Conservation (phyloP, 2,888 invertebrate species). For the Epicampocera succincta region DNA sequence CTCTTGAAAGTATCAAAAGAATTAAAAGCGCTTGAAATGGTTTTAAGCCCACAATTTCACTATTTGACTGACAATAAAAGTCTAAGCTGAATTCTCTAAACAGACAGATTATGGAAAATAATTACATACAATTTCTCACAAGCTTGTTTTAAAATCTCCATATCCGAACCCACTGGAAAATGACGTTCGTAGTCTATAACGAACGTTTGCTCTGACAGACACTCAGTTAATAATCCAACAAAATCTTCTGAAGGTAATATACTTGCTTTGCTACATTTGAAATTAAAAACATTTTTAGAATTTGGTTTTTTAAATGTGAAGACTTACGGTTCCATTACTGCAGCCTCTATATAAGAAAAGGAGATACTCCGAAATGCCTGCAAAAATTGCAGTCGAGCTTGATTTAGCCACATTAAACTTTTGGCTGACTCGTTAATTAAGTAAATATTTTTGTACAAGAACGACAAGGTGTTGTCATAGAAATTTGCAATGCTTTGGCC, state of each 20-base stretch:
- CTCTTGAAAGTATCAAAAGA: no score
- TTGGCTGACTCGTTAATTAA: constrained; percentile 76
- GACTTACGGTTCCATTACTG: constrained; percentile 80
- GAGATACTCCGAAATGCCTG: constrained; percentile 81
- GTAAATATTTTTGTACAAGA: constrained; percentile 86
- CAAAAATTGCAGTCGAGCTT: constrained; percentile 81
- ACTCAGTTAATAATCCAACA: constrained; percentile 82
- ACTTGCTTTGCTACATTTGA: constrained; percentile 70
- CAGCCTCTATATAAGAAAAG: constrained; percentile 78
- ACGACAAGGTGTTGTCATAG: constrained; percentile 89
- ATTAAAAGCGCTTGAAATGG: no score
- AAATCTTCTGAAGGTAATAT: constrained; percentile 75
- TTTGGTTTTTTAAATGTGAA: no score
- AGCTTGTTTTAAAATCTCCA: constrained; percentile 85
- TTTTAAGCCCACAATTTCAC: no score
- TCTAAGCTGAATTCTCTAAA: not conserved
- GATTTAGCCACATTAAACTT: constrained; percentile 78
- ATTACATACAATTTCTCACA: constrained; percentile 87
- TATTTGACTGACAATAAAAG: no score
- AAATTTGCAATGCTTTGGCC: constrained; percentile 87
- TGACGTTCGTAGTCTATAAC: constrained; percentile 87
- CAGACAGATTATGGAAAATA: not conserved
- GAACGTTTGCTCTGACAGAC: constrained; percentile 83
- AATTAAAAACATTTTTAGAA: not conserved
- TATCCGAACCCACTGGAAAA: constrained; percentile 86